Base-by-base conservation (phyloP, 2,888 invertebrate genomes). In the Branchinecta sandiegonensis region DNA sequence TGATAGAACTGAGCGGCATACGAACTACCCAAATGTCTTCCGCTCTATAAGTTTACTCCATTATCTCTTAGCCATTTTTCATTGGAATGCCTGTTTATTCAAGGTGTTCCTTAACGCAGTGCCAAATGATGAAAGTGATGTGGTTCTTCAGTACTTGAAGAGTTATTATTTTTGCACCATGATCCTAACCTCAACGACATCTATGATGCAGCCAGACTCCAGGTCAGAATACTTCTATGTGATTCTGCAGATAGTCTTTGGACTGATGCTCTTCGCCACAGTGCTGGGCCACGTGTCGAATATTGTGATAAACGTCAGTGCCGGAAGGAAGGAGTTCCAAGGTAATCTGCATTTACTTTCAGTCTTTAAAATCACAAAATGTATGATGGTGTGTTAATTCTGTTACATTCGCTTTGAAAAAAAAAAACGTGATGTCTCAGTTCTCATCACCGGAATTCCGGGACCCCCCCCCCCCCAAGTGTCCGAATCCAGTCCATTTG, bases 41-140 rank as follows among this genome's bases (percentile, higher is more conserved):
- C 86, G 89, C 77, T 90, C 91, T 75, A 88, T 89, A 76, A 90
- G 90, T 80, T 84, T 92, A 79, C 89, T 92, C 80, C 94, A 95
- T 84, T 94, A 94, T 83, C 85, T 95, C 77, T 83, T 95, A 81
- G 94, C 94, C 81, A 92, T 96, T 81, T 96, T 96, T 83, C 97
- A 97, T 84, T 97, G 96, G 96, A 97, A 97, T 81, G 95, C 95
- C 77, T 97, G 96, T 83, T 84, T 97, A 80, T 95, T 94, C 83
- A 92, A 94, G 84, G 89, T 96, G 79, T 91, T 94, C 79, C 88
- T 90, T 84, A 91, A 92, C 83, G 92, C 92, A 83, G 89, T 91
- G 82, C 86, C 87, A 74, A 47, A 69, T 66, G 65, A 71, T 23
- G 71, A 72, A 50, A 72, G 73, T 65, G 93, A 93, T 79, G 90